These are phyloP conservation scores for Nothura maculosa DNA, from an alignment of 2,797 vertebrate species.

Conservation along the genomic window DNA sequence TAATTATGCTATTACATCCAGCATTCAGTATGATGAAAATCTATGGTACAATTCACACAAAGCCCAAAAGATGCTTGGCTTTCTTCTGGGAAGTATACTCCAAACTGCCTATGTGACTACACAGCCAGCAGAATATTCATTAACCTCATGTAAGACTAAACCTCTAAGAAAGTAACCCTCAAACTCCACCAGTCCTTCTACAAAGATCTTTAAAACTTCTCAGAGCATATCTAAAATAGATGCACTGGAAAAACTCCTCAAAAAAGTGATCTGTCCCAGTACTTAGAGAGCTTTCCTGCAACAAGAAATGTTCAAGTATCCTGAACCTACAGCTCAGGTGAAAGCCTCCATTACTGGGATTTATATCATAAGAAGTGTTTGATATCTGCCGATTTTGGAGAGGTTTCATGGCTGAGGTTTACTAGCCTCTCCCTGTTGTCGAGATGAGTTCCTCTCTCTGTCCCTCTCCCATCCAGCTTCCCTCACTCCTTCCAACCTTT, in stretches of 20 bases:
- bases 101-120: neutral
- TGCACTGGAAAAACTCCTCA: neutral
- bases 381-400: neutral
- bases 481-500: neutral
- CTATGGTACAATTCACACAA: neutral
- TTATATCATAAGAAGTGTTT: neutral
- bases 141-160: neutral
- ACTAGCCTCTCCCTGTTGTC: neutral
- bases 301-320: neutral
- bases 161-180: neutral
- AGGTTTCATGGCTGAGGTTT: neutral
- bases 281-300: neutral
- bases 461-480: neutral
- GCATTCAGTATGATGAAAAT: neutral
- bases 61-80: neutral
- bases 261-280: neutral
- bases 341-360: neutral
- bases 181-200: neutral
- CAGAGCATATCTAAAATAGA: neutral
- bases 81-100: neutral
- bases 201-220: neutral
- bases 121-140: neutral
- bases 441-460: neutral
- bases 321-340: neutral
- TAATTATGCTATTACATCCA: neutral